Evolutionary conservation across 2,888 invertebrate species (phyloP).

Genomic region (Cylindroiulus punctatus): DNA sequence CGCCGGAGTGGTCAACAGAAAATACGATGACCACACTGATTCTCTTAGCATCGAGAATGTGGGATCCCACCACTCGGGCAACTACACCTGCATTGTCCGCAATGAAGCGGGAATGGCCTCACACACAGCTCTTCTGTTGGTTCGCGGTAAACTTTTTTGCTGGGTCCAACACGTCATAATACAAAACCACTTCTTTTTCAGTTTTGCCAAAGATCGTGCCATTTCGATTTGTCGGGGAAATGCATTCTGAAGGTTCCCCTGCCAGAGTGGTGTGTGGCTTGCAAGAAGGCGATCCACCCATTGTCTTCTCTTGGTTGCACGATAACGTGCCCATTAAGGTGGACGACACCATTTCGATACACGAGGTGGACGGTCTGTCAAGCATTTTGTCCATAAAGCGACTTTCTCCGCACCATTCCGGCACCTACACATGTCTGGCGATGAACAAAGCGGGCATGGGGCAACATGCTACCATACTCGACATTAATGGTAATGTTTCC

Average conservation of each 20-base stretch:
- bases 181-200: slow-evolving; percentile 28
- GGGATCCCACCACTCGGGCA: slow-evolving; percentile 64
- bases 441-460: slow-evolving; percentile 37
- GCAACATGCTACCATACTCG: background rate
- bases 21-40: slow-evolving; percentile 63
- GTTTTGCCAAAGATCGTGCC: slow-evolving; percentile 50
- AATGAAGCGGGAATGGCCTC: slow-evolving; percentile 52
- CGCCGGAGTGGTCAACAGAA: slow-evolving; percentile 60
- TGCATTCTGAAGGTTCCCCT: slow-evolving; percentile 50
- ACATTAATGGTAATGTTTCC: slow-evolving; percentile 54
- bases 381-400: slow-evolving; percentile 51
- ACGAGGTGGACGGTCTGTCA: slow-evolving; percentile 48
- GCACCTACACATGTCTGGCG: slow-evolving; percentile 50
- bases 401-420: background rate
- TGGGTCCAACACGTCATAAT: slow-evolving; percentile 6
- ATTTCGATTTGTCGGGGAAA: slow-evolving; percentile 36
- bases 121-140: slow-evolving; percentile 54
- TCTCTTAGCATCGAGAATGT: slow-evolving; percentile 64
- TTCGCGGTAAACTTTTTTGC: slow-evolving; percentile 54
- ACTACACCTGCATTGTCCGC: slow-evolving; percentile 63
- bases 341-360: background rate
- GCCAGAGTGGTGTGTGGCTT: slow-evolving; percentile 55
- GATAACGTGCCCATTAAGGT: background rate
- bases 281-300: slow-evolving; percentile 49
- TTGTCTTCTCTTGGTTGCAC: slow-evolving; percentile 39